phyloP scores from a whole-genome alignment of 2,113 vertebrate genomes.

The Xenotilapia caudafasciata region DNA sequence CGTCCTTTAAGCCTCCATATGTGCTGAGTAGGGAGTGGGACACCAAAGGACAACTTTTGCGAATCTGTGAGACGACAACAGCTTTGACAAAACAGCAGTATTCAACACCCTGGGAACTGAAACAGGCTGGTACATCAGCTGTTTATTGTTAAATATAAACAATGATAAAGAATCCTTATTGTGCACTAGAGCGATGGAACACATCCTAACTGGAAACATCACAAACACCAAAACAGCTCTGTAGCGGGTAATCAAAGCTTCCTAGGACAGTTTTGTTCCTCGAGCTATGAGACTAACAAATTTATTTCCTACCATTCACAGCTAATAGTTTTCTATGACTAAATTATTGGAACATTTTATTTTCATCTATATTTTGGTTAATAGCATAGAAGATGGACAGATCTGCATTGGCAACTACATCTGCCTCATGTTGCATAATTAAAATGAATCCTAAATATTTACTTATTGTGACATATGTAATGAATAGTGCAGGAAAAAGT shows the following conservation, averaged over 20 bases:
- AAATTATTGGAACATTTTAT: neutral
- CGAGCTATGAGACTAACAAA: neutral
- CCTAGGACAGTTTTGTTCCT: neutral
- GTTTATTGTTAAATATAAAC: neutral
- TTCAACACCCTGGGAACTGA: neutral
- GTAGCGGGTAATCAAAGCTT: neutral
- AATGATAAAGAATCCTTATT: neutral
- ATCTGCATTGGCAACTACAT: neutral
- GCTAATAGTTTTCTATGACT: neutral
- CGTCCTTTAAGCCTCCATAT: neutral
- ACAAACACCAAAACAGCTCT: neutral
- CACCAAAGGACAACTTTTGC: neutral
- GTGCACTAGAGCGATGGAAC: neutral
- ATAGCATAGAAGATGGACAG: neutral
- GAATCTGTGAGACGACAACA: neutral
- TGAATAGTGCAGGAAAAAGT: neutral
- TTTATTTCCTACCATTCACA: neutral
- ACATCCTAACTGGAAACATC: neutral
- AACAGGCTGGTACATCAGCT: neutral
- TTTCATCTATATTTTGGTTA: neutral
- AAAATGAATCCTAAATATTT: neutral
- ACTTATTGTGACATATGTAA: neutral
- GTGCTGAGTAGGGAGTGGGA: neutral
- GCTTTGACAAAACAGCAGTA: neutral
- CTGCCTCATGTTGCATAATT: neutral